Conservation (phyloP, 2,113 vertebrate genomes). For the Buteo buteo region DNA sequence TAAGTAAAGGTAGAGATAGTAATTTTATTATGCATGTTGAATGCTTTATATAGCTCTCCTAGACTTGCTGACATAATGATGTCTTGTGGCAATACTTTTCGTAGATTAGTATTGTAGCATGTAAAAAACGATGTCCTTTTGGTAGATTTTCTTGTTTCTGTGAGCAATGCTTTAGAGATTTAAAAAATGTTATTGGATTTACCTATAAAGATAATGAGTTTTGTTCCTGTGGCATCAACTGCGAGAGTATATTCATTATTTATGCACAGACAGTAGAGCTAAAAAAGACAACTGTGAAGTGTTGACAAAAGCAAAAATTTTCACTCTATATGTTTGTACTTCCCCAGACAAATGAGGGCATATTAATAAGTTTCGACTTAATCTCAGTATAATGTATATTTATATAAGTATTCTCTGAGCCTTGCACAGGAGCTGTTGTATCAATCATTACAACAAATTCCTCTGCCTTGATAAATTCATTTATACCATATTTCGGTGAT, state of each 20-base stretch:
- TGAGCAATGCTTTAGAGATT: conserved; percentile 2
- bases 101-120: neutral
- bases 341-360: neutral
- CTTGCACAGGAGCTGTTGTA: neutral
- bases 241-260: neutral
- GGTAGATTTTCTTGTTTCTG: conserved; percentile 1
- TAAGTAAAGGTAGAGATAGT: neutral
- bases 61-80: neutral
- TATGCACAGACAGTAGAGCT: neutral
- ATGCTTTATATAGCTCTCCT: neutral
- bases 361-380: neutral
- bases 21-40: neutral
- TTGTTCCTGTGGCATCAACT: neutral
- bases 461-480: neutral
- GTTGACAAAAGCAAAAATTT: neutral
- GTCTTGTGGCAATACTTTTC: neutral
- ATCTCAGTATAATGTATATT: neutral
- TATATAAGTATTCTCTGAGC: neutral
- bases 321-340: neutral
- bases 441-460: neutral
- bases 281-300: neutral
- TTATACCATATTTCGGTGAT: neutral
- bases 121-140: neutral
- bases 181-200: conserved; percentile 16
- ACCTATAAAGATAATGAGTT: neutral